Base-by-base conservation (phyloP, 2,113 vertebrate species). In the Electrona antarctica region DNA sequence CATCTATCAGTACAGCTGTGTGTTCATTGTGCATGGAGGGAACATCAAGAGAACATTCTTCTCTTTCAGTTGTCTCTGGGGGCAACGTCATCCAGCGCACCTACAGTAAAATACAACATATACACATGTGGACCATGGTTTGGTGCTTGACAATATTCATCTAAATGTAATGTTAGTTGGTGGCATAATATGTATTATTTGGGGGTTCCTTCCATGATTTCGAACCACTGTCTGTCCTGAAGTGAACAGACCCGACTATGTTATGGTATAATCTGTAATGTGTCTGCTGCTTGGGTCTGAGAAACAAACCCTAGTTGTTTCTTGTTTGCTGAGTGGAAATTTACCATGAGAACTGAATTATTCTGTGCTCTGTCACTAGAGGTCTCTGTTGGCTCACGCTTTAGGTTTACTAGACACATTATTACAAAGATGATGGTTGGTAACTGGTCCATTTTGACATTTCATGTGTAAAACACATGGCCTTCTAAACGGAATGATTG, bases 311-410 rank as follows among this genome's bases (percentile, higher is more conserved):
- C 71, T 50, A 64, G 21, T 12, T 63, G 13, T 28, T n/a, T 61
- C 1, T 41, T 41, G 33, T 41, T 51, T 51, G 49, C 46, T 48
- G 51, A 78, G 62, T 82, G 73, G 58, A 81, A 78, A 68, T 80
- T 68, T 72, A 83, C 80, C 11, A 60, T 45, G 9, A 6, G n/a
- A 60, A 15, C 28, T 29, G 46, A 47, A 9, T 8, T 60, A 4
- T n/a, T 15, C 2, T 8, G 28, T 28, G 11, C 28, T 76, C 28
- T 77, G 46, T 49, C 15, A 4, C 12, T 52, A 85, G 84, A 80
- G 79, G 85, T 78, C 78, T 49, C 79, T 73, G 56, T 81, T 52
- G 64, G 14, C 70, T 49, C 50, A 66, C 65, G 10, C 41, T 66
- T 70, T 73, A 28, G 8, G 46, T 54, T 15, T 57, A 54, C 46